These are phyloP conservation scores for Phyllostomus hastatus DNA, from an alignment of 2,113 vertebrate species.

Conservation along the genomic window DNA sequence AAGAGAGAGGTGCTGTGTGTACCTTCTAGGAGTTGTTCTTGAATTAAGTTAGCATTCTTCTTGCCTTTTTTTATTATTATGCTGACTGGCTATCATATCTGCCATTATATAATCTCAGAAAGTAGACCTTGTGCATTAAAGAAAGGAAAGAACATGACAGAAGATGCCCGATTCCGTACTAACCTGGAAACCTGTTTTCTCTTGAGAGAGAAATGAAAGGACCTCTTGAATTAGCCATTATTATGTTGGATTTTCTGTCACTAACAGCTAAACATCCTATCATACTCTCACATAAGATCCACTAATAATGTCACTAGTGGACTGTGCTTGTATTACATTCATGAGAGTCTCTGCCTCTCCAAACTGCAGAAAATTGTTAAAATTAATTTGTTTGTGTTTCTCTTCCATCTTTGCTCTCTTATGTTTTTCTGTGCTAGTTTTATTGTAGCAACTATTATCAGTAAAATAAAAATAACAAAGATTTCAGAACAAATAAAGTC, in stretches of 20 bases:
- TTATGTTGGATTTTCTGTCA: background rate
- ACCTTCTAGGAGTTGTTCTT: background rate
- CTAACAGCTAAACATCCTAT: background rate
- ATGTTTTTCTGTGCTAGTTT: background rate
- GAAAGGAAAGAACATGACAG: background rate
- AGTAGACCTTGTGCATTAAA: background rate
- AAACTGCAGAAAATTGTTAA: background rate
- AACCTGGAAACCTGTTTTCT: background rate
- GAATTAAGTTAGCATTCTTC: background rate
- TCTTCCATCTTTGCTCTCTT: background rate
- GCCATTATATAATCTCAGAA: background rate
- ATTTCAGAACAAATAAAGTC: background rate
- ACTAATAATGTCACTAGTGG: background rate
- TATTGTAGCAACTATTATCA: background rate
- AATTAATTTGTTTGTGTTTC: background rate
- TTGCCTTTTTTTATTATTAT: background rate
- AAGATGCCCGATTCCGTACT: background rate
- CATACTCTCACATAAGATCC: background rate
- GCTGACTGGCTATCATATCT: background rate
- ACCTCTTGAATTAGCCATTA: background rate
- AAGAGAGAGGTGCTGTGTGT: background rate
- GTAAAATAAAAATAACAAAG: background rate
- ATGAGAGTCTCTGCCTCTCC: background rate
- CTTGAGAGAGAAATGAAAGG: background rate
- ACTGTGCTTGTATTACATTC: background rate